phyloP scores from a whole-genome alignment of 2,888 invertebrate species.

The Mechanitis messenoides region DNA sequence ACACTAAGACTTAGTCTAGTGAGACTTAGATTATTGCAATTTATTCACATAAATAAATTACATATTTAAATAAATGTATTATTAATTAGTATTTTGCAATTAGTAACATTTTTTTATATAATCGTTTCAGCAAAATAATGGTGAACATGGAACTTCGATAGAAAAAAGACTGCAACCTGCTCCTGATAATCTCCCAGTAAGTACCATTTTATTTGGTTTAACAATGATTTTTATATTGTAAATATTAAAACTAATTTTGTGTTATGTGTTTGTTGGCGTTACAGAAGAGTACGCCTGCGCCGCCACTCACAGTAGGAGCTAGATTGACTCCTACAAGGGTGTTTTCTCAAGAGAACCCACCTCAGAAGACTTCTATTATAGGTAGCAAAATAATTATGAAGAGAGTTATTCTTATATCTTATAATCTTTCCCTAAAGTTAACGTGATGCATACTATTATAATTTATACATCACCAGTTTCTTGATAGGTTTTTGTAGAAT shows the following conservation, averaged over 20 bases:
- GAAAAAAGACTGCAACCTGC: constrained; percentile 38
- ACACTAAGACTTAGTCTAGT: too few relatives aligned
- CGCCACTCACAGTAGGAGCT: constrained; percentile 51
- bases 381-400: constrained; percentile 34
- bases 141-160: constrained; percentile 31
- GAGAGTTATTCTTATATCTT: too few relatives aligned
- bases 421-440: too few relatives aligned
- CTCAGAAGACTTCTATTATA: constrained; percentile 51
- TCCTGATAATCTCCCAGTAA: constrained; percentile 48
- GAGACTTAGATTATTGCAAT: too few relatives aligned
- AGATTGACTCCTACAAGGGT: constrained; percentile 43
- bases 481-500: too few relatives aligned
- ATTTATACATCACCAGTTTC: too few relatives aligned
- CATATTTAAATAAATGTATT: background rate
- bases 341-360: constrained; percentile 36
- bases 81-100: background rate
- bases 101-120: constrained; percentile 1
- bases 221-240: background rate
- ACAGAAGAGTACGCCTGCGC: constrained; percentile 50
- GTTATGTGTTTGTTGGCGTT: constrained; percentile 38
- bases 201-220: constrained; percentile 31
- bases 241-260: constrained; percentile 9
- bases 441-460: too few relatives aligned
- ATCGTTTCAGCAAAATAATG: constrained; percentile 34
- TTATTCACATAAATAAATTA: too few relatives aligned